phyloP scores from a whole-genome alignment of 2,888 invertebrate species.

The Cylloceria caligata region DNA sequence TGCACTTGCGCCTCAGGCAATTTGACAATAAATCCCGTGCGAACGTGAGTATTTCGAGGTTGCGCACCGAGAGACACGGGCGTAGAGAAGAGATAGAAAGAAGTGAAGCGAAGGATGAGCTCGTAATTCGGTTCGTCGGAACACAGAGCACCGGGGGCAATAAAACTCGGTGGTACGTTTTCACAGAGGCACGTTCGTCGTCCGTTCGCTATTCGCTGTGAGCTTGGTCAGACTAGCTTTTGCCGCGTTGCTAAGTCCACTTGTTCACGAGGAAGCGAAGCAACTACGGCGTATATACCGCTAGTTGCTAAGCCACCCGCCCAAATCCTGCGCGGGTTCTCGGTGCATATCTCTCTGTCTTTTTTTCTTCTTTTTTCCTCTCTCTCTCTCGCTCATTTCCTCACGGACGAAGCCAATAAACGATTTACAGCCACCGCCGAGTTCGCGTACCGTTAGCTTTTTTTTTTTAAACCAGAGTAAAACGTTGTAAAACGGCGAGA shows the following conservation, averaged over 20 bases:
- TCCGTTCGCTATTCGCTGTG: conserved; percentile 44
- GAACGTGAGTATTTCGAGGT: conserved; percentile 72
- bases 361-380: no score
- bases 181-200: conserved; percentile 80
- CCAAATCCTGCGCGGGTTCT: conserved; percentile 57
- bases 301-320: conserved; percentile 48
- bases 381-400: conserved; percentile 12
- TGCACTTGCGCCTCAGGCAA: conserved; percentile 65
- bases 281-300: conserved; percentile 15
- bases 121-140: conserved; percentile 77
- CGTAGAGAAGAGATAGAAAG: conserved; percentile 46
- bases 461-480: conserved; percentile 59
- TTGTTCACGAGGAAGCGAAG: conserved; percentile 54
- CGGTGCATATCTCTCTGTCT: background rate
- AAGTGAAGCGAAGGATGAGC: conserved; percentile 67
- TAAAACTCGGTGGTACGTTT: conserved; percentile 80
- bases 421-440: conserved; percentile 68
- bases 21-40: conserved; percentile 69
- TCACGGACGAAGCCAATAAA: conserved; percentile 70
- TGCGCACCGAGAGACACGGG: conserved; percentile 52
- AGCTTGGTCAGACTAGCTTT: background rate
- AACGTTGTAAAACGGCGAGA: conserved; percentile 66
- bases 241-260: conserved; percentile 45
- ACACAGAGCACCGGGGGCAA: conserved; percentile 72
- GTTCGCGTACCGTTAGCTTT: conserved; percentile 77